Evolutionary conservation across 2,888 invertebrate species (phyloP).

Genomic region (Vesta saturnalis): DNA sequence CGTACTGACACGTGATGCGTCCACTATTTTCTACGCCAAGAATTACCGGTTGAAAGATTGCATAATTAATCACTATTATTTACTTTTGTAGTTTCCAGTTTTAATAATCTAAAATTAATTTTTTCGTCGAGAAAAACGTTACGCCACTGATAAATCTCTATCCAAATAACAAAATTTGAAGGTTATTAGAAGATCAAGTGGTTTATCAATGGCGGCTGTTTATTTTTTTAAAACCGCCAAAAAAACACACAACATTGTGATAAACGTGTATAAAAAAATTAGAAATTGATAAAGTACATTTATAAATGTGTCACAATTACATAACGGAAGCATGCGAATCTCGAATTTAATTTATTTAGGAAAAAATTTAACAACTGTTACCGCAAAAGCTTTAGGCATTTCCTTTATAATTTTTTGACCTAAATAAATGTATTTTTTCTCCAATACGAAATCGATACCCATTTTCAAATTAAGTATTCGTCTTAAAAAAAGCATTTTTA

Average conservation of each 20-base stretch:
- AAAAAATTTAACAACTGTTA: background rate
- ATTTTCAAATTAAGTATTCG: constrained; percentile 40
- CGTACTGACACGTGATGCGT: too few relatives aligned
- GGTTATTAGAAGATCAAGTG: constrained; percentile 34
- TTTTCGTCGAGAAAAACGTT: background rate
- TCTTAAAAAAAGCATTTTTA: constrained; percentile 43
- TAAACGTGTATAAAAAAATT: constrained; percentile 23
- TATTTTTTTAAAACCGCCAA: constrained; percentile 27
- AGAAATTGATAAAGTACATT: constrained; percentile 16
- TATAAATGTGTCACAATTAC: constrained; percentile 1
- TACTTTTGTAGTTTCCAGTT: too few relatives aligned
- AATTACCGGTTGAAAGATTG: too few relatives aligned
- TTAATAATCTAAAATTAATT: too few relatives aligned
- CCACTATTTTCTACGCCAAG: too few relatives aligned
- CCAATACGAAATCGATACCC: constrained; percentile 40
- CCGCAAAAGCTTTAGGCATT: constrained; percentile 3
- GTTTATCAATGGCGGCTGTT: constrained; percentile 12
- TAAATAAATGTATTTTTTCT: constrained; percentile 2
- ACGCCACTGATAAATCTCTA: constrained; percentile 9
- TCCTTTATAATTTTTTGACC: constrained; percentile 8
- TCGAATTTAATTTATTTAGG: too few relatives aligned
- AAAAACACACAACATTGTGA: constrained; percentile 21
- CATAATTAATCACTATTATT: too few relatives aligned
- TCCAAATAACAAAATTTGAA: constrained; percentile 37
- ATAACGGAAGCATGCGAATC: background rate